phyloP scores from a whole-genome alignment of 2,888 invertebrate genomes.

The Plebejus argus region DNA sequence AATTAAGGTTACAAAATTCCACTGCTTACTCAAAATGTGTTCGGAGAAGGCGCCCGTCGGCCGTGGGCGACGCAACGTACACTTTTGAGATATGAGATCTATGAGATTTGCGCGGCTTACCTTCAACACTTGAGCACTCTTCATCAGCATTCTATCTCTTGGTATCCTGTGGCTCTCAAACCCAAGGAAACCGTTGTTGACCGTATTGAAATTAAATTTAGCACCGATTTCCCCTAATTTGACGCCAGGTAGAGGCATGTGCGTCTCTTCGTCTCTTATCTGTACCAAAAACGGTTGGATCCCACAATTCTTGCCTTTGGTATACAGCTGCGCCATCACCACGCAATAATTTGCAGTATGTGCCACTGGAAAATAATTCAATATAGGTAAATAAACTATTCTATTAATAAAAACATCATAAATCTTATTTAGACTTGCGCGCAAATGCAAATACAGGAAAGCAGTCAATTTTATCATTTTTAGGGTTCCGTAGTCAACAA shows the following conservation, averaged over 20 bases:
- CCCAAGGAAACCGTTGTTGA: slow-evolving; percentile 96
- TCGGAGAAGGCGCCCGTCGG: slow-evolving; percentile 66
- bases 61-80: slow-evolving; percentile 59
- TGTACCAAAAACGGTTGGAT: slow-evolving; percentile 96
- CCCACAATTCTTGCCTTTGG: slow-evolving; percentile 89
- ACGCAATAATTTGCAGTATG: slow-evolving; percentile 95
- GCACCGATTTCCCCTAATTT: slow-evolving; percentile 96
- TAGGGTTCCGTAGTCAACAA: too few species aligned
- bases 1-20: slow-evolving; percentile 67
- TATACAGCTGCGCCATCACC: slow-evolving; percentile 94
- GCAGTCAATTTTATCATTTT: too few species aligned
- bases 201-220: slow-evolving; percentile 93
- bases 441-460: too few species aligned
- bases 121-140: slow-evolving; percentile 89
- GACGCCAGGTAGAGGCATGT: slow-evolving; percentile 91
- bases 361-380: slow-evolving; percentile 83
- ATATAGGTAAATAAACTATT: background rate
- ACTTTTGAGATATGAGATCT: too few species aligned
- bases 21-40: slow-evolving; percentile 66
- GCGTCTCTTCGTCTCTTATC: slow-evolving; percentile 92
- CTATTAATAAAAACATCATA: too few species aligned
- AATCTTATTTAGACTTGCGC: too few species aligned
- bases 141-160: slow-evolving; percentile 94
- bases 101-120: slow-evolving; percentile 51
- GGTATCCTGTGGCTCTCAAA: slow-evolving; percentile 94